These are phyloP conservation scores for Larimichthys polyactis DNA, from an alignment of 2,113 vertebrate genomes.

Conservation along the genomic window DNA sequence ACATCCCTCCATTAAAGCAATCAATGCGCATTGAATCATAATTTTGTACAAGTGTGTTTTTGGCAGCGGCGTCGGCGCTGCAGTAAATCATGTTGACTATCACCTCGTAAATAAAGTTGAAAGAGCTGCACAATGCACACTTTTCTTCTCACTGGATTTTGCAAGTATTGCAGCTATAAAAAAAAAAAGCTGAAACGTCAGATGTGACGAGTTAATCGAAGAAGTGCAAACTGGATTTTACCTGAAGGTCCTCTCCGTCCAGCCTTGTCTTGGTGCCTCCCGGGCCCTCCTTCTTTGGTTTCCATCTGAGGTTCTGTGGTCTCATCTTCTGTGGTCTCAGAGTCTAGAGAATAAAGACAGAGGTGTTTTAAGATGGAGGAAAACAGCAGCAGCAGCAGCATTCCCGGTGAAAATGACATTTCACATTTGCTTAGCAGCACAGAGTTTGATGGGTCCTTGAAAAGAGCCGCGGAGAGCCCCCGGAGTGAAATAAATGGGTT, in stretches of 20 bases:
- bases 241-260: slow-evolving; percentile 87
- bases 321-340: slow-evolving; percentile 97
- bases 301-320: slow-evolving; percentile 91
- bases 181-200: neutral
- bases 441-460: slow-evolving; percentile 43
- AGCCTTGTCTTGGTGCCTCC: slow-evolving; percentile 89
- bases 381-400: slow-evolving; percentile 8
- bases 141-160: neutral
- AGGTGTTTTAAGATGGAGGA: neutral
- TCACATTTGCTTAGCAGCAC: slow-evolving; percentile 52
- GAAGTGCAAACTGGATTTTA: slow-evolving; percentile 36
- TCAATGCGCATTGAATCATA: slow-evolving; percentile 34
- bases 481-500: slow-evolving; percentile 53
- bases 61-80: slow-evolving; percentile 32
- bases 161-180: neutral
- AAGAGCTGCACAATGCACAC: neutral
- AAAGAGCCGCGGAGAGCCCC: slow-evolving; percentile 19
- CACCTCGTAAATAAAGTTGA: slow-evolving; percentile 16
- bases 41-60: slow-evolving; percentile 49
- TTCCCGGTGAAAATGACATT: slow-evolving; percentile 51
- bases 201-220: neutral
- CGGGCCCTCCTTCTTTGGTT: slow-evolving; percentile 83
- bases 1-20: slow-evolving; percentile 45
- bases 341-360: slow-evolving; percentile 85
- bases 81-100: slow-evolving; percentile 31